These are phyloP conservation scores for Sympetrum striolatum DNA, from an alignment of 2,888 invertebrate species.

Conservation along the genomic window DNA sequence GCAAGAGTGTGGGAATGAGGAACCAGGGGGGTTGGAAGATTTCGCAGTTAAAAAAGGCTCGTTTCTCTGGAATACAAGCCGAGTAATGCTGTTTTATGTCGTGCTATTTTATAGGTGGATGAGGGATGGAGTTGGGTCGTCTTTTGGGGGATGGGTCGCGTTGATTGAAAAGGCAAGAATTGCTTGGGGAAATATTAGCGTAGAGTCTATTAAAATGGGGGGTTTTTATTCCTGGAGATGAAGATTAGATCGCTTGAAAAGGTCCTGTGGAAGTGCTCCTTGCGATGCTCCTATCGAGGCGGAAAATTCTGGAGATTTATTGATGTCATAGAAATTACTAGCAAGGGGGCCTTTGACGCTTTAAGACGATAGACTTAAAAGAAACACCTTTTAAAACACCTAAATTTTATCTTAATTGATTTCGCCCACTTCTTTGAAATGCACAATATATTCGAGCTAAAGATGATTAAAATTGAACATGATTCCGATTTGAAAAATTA, in stretches of 20 bases:
- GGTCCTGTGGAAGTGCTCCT: background rate
- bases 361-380: background rate
- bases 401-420: background rate
- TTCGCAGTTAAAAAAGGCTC: background rate
- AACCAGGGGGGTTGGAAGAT: background rate
- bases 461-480: no score
- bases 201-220: constrained; percentile 29
- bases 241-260: background rate
- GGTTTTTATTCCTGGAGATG: background rate
- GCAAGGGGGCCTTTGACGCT: background rate
- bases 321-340: background rate
- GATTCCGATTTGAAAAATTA: no score
- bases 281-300: background rate
- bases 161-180: constrained; percentile 29
- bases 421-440: no score
- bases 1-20: background rate
- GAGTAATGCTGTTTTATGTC: background rate
- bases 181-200: constrained; percentile 9
- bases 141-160: background rate
- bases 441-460: no score
- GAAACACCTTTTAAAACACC: no score
- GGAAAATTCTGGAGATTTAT: background rate
- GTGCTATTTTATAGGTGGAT: background rate
- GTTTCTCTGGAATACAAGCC: background rate
- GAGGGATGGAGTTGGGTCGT: background rate